These are phyloP conservation scores for Stratiomys singularior DNA, from an alignment of 2,888 invertebrate genomes.

Conservation along the genomic window DNA sequence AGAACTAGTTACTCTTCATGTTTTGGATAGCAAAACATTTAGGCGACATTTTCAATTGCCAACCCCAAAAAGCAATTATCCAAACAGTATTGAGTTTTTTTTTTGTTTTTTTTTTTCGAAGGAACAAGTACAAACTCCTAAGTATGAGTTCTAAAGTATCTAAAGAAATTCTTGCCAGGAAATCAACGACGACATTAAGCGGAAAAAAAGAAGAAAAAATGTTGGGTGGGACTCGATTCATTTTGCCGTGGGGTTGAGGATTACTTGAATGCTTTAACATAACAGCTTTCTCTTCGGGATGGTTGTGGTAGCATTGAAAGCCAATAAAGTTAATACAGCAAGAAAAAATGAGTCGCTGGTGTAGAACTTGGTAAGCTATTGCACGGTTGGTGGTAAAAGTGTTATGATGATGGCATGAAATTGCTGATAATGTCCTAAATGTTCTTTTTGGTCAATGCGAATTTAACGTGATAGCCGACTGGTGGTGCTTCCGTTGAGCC, in stretches of 20 bases:
- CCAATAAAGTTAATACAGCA: background rate
- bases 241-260: background rate
- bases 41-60: too few relatives aligned
- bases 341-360: background rate
- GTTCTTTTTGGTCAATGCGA: background rate
- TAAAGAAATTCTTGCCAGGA: background rate
- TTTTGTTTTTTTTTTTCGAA: too few relatives aligned
- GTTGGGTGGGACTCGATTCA: background rate
- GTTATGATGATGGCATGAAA: constrained; percentile 7
- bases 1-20: too few relatives aligned
- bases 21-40: too few relatives aligned
- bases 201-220: background rate
- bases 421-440: constrained; percentile 7
- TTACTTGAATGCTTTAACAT: background rate
- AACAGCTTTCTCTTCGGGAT: background rate
- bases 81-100: too few relatives aligned
- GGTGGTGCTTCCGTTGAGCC: background rate
- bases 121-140: background rate
- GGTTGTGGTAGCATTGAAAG: background rate
- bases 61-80: too few relatives aligned
- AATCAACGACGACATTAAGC: background rate
- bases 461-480: background rate
- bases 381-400: constrained; percentile 32
- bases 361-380: background rate
- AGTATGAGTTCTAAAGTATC: background rate